These are phyloP conservation scores for Netelia melanura DNA, from an alignment of 2,888 invertebrate genomes.

Conservation along the genomic window DNA sequence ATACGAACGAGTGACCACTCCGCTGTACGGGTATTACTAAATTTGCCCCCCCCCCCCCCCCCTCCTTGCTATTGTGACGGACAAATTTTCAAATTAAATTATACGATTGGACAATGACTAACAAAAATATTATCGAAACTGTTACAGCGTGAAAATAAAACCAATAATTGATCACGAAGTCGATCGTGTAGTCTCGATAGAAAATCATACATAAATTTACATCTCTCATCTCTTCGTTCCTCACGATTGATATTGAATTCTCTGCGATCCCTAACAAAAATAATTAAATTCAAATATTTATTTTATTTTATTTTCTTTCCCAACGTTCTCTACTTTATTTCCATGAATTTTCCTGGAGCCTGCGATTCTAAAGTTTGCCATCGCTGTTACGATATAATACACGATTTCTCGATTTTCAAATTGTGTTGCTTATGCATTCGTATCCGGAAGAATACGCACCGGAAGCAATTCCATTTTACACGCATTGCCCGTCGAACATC, in stretches of 20 bases:
- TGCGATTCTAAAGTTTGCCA: background rate
- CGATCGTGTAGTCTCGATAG: too few relatives aligned
- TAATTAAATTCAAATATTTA: background rate
- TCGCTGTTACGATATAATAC: background rate
- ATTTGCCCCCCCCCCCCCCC: background rate
- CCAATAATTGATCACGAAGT: too few relatives aligned
- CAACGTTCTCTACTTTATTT: background rate
- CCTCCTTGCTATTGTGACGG: conserved; percentile 1
- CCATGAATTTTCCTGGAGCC: background rate
- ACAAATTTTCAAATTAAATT: background rate
- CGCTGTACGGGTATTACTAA: conserved; percentile 47
- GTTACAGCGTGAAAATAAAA: background rate
- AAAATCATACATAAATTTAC: background rate
- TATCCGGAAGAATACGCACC: conserved; percentile 17
- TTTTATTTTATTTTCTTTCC: background rate
- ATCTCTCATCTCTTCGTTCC: background rate
- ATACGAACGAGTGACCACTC: conserved; percentile 41
- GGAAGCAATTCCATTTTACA: conserved; percentile 53
- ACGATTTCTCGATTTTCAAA: background rate
- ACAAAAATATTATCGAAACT: background rate
- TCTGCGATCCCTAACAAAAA: too few relatives aligned
- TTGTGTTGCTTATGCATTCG: background rate
- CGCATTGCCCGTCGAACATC: conserved; percentile 34
- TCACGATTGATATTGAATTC: too few relatives aligned
- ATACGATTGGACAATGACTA: background rate